Conservation (phyloP, 2,113 vertebrate species). For the Catharus fuscescens region DNA sequence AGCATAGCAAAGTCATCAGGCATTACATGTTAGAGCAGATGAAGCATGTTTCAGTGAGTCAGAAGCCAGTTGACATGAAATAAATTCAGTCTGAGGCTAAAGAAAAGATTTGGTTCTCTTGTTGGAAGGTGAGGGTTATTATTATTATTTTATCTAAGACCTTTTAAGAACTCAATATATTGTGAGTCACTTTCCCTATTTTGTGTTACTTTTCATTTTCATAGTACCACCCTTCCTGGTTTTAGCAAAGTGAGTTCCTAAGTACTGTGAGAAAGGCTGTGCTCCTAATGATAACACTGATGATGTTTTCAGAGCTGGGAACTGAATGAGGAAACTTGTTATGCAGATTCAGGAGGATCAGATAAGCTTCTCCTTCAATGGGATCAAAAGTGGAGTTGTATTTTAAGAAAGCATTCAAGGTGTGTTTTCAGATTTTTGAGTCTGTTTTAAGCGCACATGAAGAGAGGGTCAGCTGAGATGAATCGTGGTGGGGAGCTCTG, state of each 20-base stretch:
- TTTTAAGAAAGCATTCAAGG: background rate
- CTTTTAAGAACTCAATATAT: background rate
- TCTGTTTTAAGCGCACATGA: background rate
- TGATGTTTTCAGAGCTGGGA: constrained; percentile 25
- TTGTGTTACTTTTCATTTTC: constrained; percentile 36
- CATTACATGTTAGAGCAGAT: background rate
- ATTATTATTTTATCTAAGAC: background rate
- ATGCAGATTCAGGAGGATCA: background rate
- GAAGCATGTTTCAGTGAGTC: background rate
- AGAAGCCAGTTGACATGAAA: background rate
- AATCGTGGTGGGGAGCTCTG: background rate
- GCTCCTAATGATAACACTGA: constrained; percentile 42
- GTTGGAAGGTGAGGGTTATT: background rate
- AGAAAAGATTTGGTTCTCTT: background rate
- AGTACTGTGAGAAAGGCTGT: constrained; percentile 43
- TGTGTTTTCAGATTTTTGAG: background rate
- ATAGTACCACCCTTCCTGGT: constrained; percentile 45
- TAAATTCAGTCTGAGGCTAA: background rate
- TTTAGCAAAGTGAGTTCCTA: constrained; percentile 27
- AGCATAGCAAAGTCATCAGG: background rate
- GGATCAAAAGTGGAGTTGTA: background rate
- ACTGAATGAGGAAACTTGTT: constrained; percentile 6
- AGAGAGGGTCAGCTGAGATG: background rate
- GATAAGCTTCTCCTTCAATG: constrained; percentile 6
- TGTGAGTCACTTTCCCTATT: constrained; percentile 51